phyloP scores from a whole-genome alignment of 2,888 invertebrate genomes.

The Drosophila subsilvestris region DNA sequence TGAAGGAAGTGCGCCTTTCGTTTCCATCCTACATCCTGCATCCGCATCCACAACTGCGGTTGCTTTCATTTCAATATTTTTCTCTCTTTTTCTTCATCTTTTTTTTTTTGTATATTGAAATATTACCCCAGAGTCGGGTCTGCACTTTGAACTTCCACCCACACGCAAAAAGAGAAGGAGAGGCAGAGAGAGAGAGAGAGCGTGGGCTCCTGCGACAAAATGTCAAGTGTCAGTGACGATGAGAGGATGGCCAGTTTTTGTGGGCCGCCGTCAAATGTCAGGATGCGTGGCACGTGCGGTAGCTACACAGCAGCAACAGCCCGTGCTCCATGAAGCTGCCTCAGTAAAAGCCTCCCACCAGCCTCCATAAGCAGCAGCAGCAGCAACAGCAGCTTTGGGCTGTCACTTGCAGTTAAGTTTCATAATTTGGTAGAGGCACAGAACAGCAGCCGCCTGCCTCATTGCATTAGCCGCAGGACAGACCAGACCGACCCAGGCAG shows the following conservation, averaged over 20 bases:
- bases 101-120: slow-evolving; percentile 59
- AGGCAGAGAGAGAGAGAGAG: background rate
- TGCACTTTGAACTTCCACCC: slow-evolving; percentile 55
- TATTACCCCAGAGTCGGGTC: slow-evolving; percentile 48
- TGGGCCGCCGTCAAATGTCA: slow-evolving; percentile 67
- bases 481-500: slow-evolving; percentile 11
- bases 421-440: slow-evolving; percentile 41
- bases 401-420: slow-evolving; percentile 54
- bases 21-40: slow-evolving; percentile 1
- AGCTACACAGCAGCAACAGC: slow-evolving; percentile 35
- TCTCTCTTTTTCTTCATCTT: slow-evolving; percentile 1
- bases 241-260: slow-evolving; percentile 42
- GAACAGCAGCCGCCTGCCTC: slow-evolving; percentile 25
- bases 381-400: slow-evolving; percentile 27
- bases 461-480: slow-evolving; percentile 27
- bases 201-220: slow-evolving; percentile 43
- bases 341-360: slow-evolving; percentile 10
- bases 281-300: slow-evolving; percentile 57
- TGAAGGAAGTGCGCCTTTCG: slow-evolving; percentile 25
- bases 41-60: slow-evolving; percentile 40
- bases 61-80: slow-evolving; percentile 44
- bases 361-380: slow-evolving; percentile 2
- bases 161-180: slow-evolving; percentile 5
- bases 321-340: slow-evolving; percentile 4
- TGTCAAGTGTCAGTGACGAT: slow-evolving; percentile 65